Conservation (phyloP, 2,888 invertebrate genomes). For the Tenthredo notha region DNA sequence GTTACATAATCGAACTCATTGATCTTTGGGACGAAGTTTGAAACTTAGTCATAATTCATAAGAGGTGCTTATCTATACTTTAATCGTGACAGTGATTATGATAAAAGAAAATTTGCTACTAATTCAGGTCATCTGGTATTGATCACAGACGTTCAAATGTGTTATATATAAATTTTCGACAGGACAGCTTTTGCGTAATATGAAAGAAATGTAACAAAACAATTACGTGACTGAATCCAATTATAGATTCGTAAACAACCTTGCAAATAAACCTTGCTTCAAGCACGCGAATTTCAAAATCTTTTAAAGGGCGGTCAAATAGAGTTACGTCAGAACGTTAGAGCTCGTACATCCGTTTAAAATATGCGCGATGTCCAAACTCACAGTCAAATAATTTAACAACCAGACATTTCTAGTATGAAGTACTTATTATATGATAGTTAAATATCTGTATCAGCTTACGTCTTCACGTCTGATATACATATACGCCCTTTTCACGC, state of each 20-base stretch:
- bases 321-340: constrained; percentile 25
- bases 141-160: background rate
- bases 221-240: background rate
- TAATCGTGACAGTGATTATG: constrained; percentile 15
- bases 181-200: background rate
- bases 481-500: constrained; percentile 3
- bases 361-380: background rate
- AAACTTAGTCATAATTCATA: background rate
- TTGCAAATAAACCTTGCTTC: background rate
- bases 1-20: background rate
- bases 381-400: background rate
- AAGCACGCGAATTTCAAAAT: background rate
- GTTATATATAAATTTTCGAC: no score
- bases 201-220: background rate
- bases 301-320: background rate
- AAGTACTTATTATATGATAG: background rate
- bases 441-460: background rate
- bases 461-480: background rate
- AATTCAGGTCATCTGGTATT: background rate
- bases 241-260: constrained; percentile 14
- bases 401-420: background rate
- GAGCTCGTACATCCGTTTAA: constrained; percentile 9
- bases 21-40: background rate
- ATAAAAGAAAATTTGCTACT: background rate
- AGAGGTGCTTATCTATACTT: background rate